Base-by-base conservation (phyloP, 2,888 invertebrate species). In the Teinopalpus imperialis region DNA sequence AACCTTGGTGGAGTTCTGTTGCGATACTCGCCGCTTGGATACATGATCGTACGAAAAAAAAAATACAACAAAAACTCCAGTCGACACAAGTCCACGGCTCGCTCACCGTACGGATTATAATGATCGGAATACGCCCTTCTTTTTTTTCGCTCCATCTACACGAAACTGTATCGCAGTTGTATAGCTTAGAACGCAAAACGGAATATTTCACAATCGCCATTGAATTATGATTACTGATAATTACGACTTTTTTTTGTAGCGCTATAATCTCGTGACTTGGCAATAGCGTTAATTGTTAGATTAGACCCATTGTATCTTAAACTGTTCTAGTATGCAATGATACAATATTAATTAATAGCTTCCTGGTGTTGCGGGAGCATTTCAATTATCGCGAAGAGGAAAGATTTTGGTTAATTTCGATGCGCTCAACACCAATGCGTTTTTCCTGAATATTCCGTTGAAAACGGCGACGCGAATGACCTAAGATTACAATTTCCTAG, bases 1-100 rank as follows among this genome's bases (percentile, higher is more conserved):
- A 80, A 79, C 85, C 85, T 85, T 85, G 86, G 69, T 64, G 35
- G 69, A 69, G 74, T 81, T 79, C 77, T 74, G 79, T 77, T 68
- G 74, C 67, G 63, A 63, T 65, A 64, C 6, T 1, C 8, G 13
- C 31, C 32, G 57, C 72, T 66, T 66, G 61, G 72, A 69, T 74
- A 74, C 69, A 69, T 67, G 71, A 61, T 61, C 57, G 57, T 62
- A 56, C 59, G 63, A 82, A 83, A 85, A 78, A 83, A 78, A 82
- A 76, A 56, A 53, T n/a, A n/a, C 54, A 66, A 67, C 79, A 85
- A 83, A 83, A 83, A 83, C 69, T 56, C 20, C 54, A 69, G 64
- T 63, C 67, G 53, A 53, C 48, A 56, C 58, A 64, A 74, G 66
- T 66, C 66, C 61, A 66, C 69, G 69, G 71, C 73, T 69, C 67